Evolutionary conservation across 2,888 invertebrate genomes (phyloP), one percentile per base, ranked within the genome.

Genomic region (Athalia circularis): DNA sequence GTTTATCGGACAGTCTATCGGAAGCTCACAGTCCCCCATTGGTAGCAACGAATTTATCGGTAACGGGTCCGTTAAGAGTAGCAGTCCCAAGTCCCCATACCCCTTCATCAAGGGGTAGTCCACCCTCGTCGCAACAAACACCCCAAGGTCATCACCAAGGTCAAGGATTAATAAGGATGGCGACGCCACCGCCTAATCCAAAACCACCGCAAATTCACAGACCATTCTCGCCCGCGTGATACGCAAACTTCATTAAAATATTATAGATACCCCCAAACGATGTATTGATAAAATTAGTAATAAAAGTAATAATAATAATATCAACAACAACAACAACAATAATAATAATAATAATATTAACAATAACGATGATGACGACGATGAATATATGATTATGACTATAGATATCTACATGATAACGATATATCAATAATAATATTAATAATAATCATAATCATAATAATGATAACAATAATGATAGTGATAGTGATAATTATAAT

Each of bases 191-290:
- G 76, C 84, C 84, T 54, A 89, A 89, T 80, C 89, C 90, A 50
- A 90, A 89, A 80, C 90, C 90, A 6, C 89, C 88, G 47, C 89
- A 89, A 82, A 88, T 90, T 65, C 90, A 90, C 82, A 87, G 90
- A 83, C 90, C 90, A 0, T 90, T 90, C 78, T 90, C 90, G 86
- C 90, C 90, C 77, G 90, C 90, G 90, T 90, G 90, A 90, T 90
- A 89, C 86, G 57, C 75, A 50, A 75, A 15, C 7, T 54, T 9
- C 54, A n/a, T 54, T 9, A 54, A 54, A 54, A 54, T 54, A 29
- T 29, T 29, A 29, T 29, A 7, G 11, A 54, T 54, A n/a, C 54
- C 11, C 9, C n/a, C n/a, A 4, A 54, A 54, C 54, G 0, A 7
- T 11, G 54, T 54, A 54, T 54, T 29, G 29, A 29, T 29, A 29